Base-by-base conservation (phyloP, 2,888 invertebrate genomes). In the Griposia aprilina region DNA sequence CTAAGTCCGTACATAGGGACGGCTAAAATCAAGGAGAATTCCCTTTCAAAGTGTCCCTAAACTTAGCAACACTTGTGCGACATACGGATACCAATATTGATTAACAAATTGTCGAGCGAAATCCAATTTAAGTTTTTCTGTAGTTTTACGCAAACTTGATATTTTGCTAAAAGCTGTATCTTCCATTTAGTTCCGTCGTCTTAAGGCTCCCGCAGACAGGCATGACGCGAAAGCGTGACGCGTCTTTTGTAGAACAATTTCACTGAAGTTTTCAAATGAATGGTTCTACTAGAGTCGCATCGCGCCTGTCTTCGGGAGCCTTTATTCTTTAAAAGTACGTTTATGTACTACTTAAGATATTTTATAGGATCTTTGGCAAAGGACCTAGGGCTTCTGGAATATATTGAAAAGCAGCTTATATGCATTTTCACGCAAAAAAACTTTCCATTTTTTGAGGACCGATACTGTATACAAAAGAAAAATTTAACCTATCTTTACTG, bases 21-120 rank as follows among this genome's bases (percentile, higher is more conserved):
- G 60, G 13, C 65, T 69, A 52, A 78, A 87, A 68, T 76, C 76
- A 57, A 50, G 74, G 66, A 76, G 80, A 59, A 78, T 62, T 73
- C 67, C 65, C 26, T 67, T 41, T 62, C 55, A 73, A 66, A 80
- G 72, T 75, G 66, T 69, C 23, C 45, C n/a, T 59, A 74, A 78
- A 73, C 59, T 62, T 72, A 17, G 23, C 45, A 45, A 41, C 11
- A 55, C 60, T 63, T 11, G 41, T 17, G 30, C 13, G 20, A 79
- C 76, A 82, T 26, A 79, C 66, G 7, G 74, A 0, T 8, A 0
- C 0, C 2, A 41, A 50, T 23, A 17, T 36, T 55, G 17, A 17
- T 20, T 20, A 55, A 55, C 55, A 69, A 69, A n/a, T n/a, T n/a
- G n/a, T 7, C 20, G 11, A 17, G 6, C 6, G 10, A 52, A 17